Percentiles rank a stretch among this genome's conserved stretches.
These are phyloP conservation scores for Athalia circularis DNA, from an alignment of 2,888 invertebrate genomes.

Conservation along the genomic window DNA sequence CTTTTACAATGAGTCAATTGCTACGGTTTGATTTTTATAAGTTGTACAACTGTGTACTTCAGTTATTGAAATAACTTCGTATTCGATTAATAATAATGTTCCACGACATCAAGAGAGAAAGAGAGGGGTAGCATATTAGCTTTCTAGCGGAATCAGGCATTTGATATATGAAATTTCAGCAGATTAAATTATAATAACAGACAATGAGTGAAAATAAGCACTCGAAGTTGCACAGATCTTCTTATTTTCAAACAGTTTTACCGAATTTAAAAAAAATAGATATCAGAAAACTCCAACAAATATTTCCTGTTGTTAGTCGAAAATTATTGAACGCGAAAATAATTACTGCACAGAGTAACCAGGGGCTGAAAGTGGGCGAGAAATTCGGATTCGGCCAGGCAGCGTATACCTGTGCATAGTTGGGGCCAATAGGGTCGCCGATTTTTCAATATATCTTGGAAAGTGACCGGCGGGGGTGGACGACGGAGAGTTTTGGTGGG, in stretches of 20 bases:
- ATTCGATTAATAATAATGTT: not conserved
- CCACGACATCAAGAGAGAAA: not conserved
- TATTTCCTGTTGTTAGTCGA: not conserved
- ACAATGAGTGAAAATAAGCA: constrained; percentile 6
- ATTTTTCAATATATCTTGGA: constrained; percentile 44
- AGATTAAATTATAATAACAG: constrained; percentile 7
- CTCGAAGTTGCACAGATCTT: too few species aligned
- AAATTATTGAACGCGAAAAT: not conserved
- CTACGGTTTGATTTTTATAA: not conserved
- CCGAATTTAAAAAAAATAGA: too few species aligned
- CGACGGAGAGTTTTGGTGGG: constrained; percentile 31
- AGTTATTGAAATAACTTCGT: too few species aligned
- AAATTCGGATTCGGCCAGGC: not conserved
- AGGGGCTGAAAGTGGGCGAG: not conserved
- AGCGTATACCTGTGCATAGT: constrained; percentile 36
- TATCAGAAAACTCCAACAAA: not conserved
- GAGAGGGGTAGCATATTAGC: too few species aligned
- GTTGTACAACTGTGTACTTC: too few species aligned
- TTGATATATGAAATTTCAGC: constrained; percentile 9
- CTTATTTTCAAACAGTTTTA: not conserved
- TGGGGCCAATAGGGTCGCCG: constrained; percentile 40
- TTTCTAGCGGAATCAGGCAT: not conserved
- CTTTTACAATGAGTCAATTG: not conserved
- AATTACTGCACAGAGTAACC: not conserved
- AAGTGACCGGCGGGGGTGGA: constrained; percentile 12